Conservation (phyloP, 2,113 vertebrate genomes). For the Microtus richardsoni region DNA sequence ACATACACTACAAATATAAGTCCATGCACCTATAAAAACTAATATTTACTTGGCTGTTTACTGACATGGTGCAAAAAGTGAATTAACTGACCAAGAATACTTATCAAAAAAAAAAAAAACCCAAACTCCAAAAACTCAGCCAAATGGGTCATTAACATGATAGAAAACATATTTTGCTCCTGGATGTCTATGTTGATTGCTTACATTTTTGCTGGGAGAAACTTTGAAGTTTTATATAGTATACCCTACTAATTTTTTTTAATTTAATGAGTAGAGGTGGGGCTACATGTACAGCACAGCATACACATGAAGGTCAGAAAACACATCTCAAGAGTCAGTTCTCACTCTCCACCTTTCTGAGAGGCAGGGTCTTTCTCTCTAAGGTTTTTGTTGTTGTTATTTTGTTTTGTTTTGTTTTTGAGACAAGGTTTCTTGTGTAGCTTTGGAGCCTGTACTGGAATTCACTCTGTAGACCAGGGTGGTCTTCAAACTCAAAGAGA, state of each 20-base stretch:
- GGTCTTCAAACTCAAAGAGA: no score
- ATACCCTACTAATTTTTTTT: neutral
- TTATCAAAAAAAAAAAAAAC: neutral
- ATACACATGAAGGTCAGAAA: neutral
- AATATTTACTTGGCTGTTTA: conserved; percentile 18
- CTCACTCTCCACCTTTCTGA: neutral
- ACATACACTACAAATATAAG: neutral
- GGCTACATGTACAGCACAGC: no score
- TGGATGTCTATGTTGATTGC: neutral
- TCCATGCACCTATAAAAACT: neutral
- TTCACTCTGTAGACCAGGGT: no score
- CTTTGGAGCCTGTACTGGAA: no score
- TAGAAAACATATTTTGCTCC: conserved; percentile 40
- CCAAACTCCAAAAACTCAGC: neutral
- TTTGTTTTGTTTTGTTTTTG: no score
- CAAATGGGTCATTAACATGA: neutral
- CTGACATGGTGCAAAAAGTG: neutral
- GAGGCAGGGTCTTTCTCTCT: neutral
- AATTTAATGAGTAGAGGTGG: neutral
- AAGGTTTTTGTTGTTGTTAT: no score
- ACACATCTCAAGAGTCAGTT: neutral
- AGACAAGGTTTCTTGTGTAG: no score
- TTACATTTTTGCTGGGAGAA: conserved; percentile 15
- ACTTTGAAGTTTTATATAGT: neutral
- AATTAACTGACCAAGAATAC: conserved; percentile 20